Conservation (phyloP, 1,140 invertebrate species). For the Drosophila aff. region DNA sequence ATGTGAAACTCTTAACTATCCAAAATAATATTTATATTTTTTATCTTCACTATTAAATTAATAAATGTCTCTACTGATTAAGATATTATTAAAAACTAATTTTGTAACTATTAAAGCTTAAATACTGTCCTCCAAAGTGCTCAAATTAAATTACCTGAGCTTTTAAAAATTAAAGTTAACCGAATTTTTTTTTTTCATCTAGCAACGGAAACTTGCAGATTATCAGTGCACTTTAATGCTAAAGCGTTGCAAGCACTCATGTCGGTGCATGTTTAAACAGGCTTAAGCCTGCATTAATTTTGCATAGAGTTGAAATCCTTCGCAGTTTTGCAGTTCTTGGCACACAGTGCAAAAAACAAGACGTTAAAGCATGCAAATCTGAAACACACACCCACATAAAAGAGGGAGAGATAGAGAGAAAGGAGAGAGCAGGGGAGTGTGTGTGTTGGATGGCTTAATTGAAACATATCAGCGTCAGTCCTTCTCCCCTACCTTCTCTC, state of each 20-base stretch:
- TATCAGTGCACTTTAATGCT: background rate
- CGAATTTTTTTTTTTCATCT: too few species aligned
- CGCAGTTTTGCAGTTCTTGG: background rate
- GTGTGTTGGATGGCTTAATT: conserved; percentile 42
- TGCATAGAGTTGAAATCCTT: conserved; percentile 2
- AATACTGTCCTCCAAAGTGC: too few species aligned
- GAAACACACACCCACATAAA: conserved; percentile 1
- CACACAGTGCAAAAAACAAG: conserved; percentile 15
- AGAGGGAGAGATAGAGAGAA: background rate
- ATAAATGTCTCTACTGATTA: background rate
- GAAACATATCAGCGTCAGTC: conserved; percentile 49
- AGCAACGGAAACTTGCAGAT: background rate
- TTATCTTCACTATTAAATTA: too few species aligned
- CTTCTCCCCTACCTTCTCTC: background rate
- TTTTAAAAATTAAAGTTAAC: too few species aligned
- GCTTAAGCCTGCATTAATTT: background rate
- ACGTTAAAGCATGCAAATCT: conserved; percentile 41
- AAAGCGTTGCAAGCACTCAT: background rate
- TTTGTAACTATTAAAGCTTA: background rate
- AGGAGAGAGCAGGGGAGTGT: background rate
- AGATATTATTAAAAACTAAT: background rate
- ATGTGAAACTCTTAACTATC: background rate
- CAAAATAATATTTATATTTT: too few species aligned
- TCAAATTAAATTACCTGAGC: too few species aligned
- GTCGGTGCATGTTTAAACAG: background rate